Evolutionary conservation across 2,888 invertebrate genomes (phyloP), one percentile per base, ranked within the genome.

Genomic region (Pristionchus fissidentatus): DNA sequence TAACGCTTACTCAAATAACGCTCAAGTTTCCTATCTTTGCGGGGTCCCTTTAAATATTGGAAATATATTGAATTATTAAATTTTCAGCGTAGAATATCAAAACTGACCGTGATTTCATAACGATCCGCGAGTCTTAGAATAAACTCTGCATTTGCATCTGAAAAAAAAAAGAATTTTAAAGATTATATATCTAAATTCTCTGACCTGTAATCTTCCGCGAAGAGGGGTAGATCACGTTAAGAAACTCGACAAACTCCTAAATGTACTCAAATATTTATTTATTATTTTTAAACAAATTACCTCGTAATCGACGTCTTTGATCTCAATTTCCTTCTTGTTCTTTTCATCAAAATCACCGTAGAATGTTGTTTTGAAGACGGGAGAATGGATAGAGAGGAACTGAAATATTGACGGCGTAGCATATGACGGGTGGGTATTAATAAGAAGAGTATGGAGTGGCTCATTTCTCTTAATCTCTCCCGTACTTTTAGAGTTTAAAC

Each of bases 351-450:
- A 78, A 22, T 78, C 49, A 5, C 22, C 49, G 35, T 49, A 52
- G 78, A 78, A 78, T 32, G 52, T 52, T 35, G 19, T 2, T 13
- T 52, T 26, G 35, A 78, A 78, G 4, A 78, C 22, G 1, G 78
- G 52, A 26, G 78, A 78, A 32, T 49, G 32, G 49, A 78, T 35
- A 15, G 78, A 78, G 13, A 78, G 78, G 38, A n/a, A 52, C 62
- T 62, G 62, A 4, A 60, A 60, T 7, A 60, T n/a, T n/a, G n/a
- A n/a, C n/a, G n/a, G n/a, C n/a, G 10, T 8, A 8, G 26, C 4
- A 29, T 29, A 10, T 60, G 5, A 60, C 4, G 5, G 2, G 4
- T 26, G 13, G n/a, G n/a, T 55, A 5, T 55, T n/a, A n/a, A n/a
- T n/a, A n/a, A n/a, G n/a, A n/a, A n/a, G n/a, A n/a, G n/a, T n/a